A percentile compares a stretch with the other conserved stretches of the same genome.
Evolutionary conservation across 2,797 vertebrate genomes (phyloP).

Genomic region (Sebastes elongatus): DNA sequence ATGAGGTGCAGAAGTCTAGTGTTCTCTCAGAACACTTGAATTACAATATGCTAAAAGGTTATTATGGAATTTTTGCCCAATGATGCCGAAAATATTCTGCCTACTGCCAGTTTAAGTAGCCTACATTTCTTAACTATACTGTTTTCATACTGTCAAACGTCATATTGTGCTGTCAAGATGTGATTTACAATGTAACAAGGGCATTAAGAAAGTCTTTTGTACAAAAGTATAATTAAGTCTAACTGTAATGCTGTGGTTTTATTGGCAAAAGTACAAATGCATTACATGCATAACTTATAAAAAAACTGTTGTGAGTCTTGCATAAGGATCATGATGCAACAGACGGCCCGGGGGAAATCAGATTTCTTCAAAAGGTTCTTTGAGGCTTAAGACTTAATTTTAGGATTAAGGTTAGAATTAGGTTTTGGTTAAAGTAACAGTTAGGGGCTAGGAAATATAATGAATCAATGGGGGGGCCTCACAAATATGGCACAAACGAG

Average conservation of each 20-base stretch:
- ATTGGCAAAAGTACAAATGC: background rate
- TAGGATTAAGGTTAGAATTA: slow-evolving; percentile 4
- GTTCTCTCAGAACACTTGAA: no score
- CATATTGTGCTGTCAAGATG: background rate
- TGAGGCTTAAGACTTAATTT: slow-evolving; percentile 14
- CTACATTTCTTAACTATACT: background rate
- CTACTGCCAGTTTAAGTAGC: background rate
- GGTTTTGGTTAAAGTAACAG: background rate
- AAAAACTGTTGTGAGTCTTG: slow-evolving; percentile 8
- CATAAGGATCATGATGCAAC: slow-evolving; percentile 22
- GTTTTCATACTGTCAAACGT: background rate
- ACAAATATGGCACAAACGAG: background rate
- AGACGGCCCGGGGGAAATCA: background rate
- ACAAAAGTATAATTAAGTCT: background rate
- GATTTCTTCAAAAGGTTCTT: slow-evolving; percentile 11
- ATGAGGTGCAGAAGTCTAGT: no score
- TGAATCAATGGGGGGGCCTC: background rate
- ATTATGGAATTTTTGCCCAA: no score
- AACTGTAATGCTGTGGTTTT: background rate
- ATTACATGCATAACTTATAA: background rate
- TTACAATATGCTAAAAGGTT: no score
- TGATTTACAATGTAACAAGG: background rate
- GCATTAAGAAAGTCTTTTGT: background rate
- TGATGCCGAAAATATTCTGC: no score
- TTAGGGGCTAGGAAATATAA: background rate